Conservation (phyloP, 37 sponge, comb jelly and placozoan species). For the Corticium candelabrum region DNA sequence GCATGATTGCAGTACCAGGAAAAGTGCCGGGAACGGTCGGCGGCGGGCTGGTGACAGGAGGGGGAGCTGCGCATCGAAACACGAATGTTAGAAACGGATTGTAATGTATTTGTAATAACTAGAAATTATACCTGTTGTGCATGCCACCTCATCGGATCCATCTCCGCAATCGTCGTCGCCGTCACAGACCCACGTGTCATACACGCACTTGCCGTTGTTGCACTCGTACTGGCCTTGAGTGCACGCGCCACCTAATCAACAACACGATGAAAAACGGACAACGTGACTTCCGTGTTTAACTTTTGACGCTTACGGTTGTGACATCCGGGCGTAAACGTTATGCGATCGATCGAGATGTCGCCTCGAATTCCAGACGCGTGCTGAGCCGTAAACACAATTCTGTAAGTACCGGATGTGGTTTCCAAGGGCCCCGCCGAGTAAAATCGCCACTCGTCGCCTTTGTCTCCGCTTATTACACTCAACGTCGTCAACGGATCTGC, state of each 20-base stretch:
- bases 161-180: constrained; percentile 19
- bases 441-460: neutral
- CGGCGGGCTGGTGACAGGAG: neutral
- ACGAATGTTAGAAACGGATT: too few species aligned
- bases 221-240: neutral
- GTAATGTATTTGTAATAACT: too few species aligned
- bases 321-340: neutral
- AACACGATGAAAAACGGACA: neutral
- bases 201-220: neutral
- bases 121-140: neutral
- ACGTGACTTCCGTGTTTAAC: too few species aligned
- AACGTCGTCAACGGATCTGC: too few species aligned
- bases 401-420: neutral
- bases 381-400: neutral
- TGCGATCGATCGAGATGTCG: neutral
- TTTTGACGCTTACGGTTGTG: neutral
- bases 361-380: neutral
- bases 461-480: neutral
- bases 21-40: neutral
- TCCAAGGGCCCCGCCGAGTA: neutral
- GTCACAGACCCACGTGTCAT: constrained; percentile 9
- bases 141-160: constrained; percentile 14
- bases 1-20: neutral
- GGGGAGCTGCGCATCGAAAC: neutral
- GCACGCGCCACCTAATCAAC: neutral